A percentile compares a stretch with the other conserved stretches of the same genome.
phyloP scores from a whole-genome alignment of 2,888 invertebrate species.

The Diaphora mendica region DNA sequence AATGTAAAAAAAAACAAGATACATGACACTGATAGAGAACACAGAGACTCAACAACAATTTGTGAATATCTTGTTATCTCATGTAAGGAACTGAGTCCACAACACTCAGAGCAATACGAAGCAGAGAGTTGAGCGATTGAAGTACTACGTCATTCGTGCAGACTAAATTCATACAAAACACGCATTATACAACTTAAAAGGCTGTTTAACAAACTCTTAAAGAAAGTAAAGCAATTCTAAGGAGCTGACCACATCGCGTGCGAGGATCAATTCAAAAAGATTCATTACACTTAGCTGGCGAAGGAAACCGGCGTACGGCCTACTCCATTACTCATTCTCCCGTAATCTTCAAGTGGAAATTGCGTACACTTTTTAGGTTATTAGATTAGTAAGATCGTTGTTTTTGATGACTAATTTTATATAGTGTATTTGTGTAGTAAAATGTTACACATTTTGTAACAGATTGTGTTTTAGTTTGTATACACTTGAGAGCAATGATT shows the following conservation, averaged over 20 bases:
- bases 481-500: not conserved
- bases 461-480: not conserved
- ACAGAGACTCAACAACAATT: no score
- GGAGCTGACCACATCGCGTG: conserved; percentile 51
- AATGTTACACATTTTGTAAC: not conserved
- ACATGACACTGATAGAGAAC: no score
- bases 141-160: no score
- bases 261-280: conserved; percentile 30
- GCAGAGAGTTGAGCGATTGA: no score
- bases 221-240: conserved; percentile 28
- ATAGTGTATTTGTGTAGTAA: not conserved
- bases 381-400: conserved; percentile 2
- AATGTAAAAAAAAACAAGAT: no score
- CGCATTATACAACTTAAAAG: not conserved
- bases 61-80: no score
- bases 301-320: conserved; percentile 32
- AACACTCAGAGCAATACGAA: no score
- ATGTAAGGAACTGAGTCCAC: no score
- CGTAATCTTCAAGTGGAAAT: conserved; percentile 37
- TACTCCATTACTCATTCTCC: conserved; percentile 37
- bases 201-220: conserved; percentile 9
- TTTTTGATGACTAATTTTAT: conserved; percentile 1
- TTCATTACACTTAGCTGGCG: conserved; percentile 37
- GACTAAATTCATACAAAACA: not conserved
- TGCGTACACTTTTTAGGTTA: conserved; percentile 23